These are phyloP conservation scores for Aphelocoma coerulescens DNA, from an alignment of 2,113 vertebrate genomes.

Conservation along the genomic window DNA sequence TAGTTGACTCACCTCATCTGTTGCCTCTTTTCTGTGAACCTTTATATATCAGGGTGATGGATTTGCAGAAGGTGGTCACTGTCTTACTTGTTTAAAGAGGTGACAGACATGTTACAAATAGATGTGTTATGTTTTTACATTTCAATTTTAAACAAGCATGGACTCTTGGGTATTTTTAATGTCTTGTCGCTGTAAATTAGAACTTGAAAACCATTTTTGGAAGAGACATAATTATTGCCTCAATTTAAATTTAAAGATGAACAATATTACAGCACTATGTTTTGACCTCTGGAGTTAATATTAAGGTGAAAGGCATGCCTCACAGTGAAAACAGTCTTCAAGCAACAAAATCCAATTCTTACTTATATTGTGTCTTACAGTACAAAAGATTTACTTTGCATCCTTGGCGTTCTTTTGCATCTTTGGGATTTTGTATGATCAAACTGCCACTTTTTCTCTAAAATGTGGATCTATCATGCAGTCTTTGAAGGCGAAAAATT, in stretches of 20 bases:
- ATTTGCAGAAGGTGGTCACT: neutral
- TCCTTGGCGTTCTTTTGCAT: neutral
- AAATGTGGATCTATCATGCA: neutral
- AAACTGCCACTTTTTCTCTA: neutral
- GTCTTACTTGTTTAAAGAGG: neutral
- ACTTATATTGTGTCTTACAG: neutral
- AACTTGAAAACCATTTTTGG: neutral
- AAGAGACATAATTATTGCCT: neutral
- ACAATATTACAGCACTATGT: neutral
- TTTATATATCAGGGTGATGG: neutral
- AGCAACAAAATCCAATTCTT: neutral
- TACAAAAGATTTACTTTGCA: neutral
- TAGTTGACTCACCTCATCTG: neutral
- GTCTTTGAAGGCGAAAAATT: neutral
- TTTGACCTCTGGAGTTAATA: neutral
- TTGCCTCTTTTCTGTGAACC: neutral
- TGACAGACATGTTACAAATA: neutral
- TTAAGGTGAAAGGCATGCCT: neutral
- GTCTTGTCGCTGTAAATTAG: neutral
- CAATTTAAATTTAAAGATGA: neutral
- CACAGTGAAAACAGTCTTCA: neutral
- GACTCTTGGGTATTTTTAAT: neutral
- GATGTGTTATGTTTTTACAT: neutral
- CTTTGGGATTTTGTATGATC: neutral
- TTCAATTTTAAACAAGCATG: neutral